Evolutionary conservation across 2,797 vertebrate genomes (phyloP).

Genomic region (Enoplosus armatus): DNA sequence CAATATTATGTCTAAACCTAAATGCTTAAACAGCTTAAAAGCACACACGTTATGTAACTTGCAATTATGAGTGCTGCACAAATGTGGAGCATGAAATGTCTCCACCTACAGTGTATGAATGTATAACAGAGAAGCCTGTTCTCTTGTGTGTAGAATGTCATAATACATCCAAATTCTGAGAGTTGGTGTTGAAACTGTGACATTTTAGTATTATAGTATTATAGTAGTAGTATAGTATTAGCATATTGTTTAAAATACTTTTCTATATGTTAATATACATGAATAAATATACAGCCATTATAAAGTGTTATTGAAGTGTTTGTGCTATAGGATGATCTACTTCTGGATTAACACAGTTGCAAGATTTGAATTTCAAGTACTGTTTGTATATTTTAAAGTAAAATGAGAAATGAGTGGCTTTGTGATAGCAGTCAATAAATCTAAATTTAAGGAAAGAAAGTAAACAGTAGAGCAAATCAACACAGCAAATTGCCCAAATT

Average conservation of each 20-base stretch:
- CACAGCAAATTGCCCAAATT: neutral
- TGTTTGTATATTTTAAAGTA: neutral
- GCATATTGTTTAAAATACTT: neutral
- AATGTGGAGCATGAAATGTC: neutral
- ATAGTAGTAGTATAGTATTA: too few species aligned
- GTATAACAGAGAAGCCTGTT: neutral
- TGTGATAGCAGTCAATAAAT: neutral
- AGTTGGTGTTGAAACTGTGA: neutral
- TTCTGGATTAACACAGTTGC: neutral
- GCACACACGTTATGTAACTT: neutral
- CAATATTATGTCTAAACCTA: constrained; percentile 3
- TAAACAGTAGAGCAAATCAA: neutral
- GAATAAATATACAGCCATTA: neutral
- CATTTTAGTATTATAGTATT: neutral
- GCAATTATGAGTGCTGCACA: neutral
- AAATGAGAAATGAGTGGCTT: neutral
- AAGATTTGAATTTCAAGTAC: neutral
- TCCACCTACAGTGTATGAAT: neutral
- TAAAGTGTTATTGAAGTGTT: neutral
- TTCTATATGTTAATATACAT: too few species aligned
- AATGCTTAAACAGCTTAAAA: neutral
- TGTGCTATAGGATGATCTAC: neutral
- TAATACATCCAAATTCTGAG: neutral
- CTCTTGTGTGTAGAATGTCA: neutral
- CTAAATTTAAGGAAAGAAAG: neutral